phyloP scores from a whole-genome alignment of 2,797 vertebrate species.

The Sebastes elongatus region DNA sequence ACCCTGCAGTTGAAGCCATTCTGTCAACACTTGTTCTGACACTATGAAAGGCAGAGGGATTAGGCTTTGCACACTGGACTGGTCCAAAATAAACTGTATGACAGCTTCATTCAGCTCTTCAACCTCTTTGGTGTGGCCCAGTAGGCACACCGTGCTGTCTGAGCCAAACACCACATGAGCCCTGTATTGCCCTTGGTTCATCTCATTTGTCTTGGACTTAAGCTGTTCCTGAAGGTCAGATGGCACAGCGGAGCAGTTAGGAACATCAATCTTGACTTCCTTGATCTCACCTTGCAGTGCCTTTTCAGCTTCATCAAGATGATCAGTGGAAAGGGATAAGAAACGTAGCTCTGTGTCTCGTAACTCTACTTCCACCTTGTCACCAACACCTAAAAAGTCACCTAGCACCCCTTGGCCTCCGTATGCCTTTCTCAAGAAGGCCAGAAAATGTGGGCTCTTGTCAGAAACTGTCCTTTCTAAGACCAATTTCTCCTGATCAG shows the following conservation, averaged over 20 bases:
- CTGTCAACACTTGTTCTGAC: constrained; percentile 19
- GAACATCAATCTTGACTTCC: constrained; percentile 44
- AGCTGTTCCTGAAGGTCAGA: constrained; percentile 49
- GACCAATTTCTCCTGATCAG: constrained; percentile 15
- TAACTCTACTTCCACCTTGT: constrained; percentile 51
- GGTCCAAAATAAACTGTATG: constrained; percentile 46
- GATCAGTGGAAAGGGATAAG: constrained; percentile 29
- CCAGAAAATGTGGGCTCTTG: constrained; percentile 33
- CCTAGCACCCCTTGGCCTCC: constrained; percentile 24
- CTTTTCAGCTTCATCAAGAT: constrained; percentile 32
- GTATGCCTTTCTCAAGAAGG: constrained; percentile 54
- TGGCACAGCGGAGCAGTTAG: constrained; percentile 7
- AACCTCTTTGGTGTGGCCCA: constrained; percentile 61
- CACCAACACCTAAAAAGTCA: constrained; percentile 31
- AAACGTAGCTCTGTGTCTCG: constrained; percentile 48
- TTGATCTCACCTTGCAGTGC: constrained; percentile 31
- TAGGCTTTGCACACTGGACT: constrained; percentile 5
- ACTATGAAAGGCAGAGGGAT: constrained; percentile 41
- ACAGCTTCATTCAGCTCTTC: constrained; percentile 39
- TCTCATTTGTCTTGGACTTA: constrained; percentile 13
- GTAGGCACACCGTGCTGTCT: constrained; percentile 16
- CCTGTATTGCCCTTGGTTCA: constrained; percentile 38
- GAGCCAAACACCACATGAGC: constrained; percentile 17
- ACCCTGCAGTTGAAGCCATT: constrained; percentile 33
- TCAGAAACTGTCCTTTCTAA: constrained; percentile 33